Evolutionary conservation across 2,113 vertebrate species (phyloP).

Genomic region (Mola mola): DNA sequence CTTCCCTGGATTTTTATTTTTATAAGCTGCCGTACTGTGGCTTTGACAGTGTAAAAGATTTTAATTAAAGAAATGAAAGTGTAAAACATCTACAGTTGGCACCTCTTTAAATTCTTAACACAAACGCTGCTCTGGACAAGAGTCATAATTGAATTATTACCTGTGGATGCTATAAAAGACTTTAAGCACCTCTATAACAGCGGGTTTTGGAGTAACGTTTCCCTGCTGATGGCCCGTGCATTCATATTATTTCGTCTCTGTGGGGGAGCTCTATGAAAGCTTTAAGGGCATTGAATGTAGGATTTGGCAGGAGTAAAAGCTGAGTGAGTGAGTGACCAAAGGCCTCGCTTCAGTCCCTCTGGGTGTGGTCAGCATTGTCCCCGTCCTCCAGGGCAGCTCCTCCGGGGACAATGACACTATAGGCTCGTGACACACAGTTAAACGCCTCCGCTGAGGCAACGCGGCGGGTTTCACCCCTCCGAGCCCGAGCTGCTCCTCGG

Average conservation of each 20-base stretch:
- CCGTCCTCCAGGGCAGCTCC: background rate
- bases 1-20: no score
- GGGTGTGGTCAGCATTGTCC: background rate
- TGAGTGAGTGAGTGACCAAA: conserved; percentile 11
- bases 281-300: conserved; percentile 41
- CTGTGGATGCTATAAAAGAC: no score
- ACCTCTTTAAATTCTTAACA: no score
- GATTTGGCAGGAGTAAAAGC: conserved; percentile 39
- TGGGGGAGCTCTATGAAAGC: conserved; percentile 19
- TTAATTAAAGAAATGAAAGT: no score
- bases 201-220: background rate
- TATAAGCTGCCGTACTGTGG: no score
- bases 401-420: conserved; percentile 23
- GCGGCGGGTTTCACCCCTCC: conserved; percentile 32
- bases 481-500: background rate
- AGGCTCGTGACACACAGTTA: conserved; percentile 4
- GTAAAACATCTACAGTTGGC: no score
- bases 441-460: conserved; percentile 14
- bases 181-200: background rate
- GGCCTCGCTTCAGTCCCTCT: conserved; percentile 5
- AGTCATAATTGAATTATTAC: no score
- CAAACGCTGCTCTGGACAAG: background rate
- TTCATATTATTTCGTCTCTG: conserved; percentile 12
- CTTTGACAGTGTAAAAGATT: no score
- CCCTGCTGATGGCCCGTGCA: background rate